Percentiles rank a stretch among this genome's conserved stretches.
phyloP scores from a whole-genome alignment of 2,888 invertebrate species.

The Thymelicus acteon region DNA sequence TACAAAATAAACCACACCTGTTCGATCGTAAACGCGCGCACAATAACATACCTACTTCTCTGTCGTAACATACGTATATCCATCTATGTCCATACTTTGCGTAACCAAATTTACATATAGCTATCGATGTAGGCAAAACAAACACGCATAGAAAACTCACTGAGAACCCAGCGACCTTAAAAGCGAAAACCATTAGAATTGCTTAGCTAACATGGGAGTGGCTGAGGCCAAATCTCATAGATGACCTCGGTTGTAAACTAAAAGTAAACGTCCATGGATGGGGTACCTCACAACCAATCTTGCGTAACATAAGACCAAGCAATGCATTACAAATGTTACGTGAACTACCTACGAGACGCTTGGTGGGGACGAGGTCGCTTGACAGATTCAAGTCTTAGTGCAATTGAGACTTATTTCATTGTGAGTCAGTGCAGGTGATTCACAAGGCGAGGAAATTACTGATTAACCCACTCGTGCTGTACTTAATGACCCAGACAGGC shows the following conservation, averaged over 20 bases:
- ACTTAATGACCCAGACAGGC: slow-evolving; percentile 55
- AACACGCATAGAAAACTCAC: slow-evolving; percentile 17
- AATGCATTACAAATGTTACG: slow-evolving; percentile 52
- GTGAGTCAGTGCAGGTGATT: slow-evolving; percentile 57
- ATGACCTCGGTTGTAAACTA: slow-evolving; percentile 54
- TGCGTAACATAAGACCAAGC: slow-evolving; percentile 54
- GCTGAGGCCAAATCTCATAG: slow-evolving; percentile 54
- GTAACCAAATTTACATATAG: slow-evolving; percentile 33
- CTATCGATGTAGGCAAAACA: slow-evolving; percentile 34
- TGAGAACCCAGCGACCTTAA: slow-evolving; percentile 27
- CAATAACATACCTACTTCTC: slow-evolving; percentile 15
- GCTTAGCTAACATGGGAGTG: slow-evolving; percentile 28
- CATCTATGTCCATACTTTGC: slow-evolving; percentile 21
- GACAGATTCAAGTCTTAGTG: slow-evolving; percentile 55
- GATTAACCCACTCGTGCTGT: slow-evolving; percentile 57
- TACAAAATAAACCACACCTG: slow-evolving; percentile 29
- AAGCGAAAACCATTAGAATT: slow-evolving; percentile 29
- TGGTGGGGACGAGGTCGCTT: slow-evolving; percentile 65
- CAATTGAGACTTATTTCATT: slow-evolving; percentile 53
- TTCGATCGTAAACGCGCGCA: slow-evolving; percentile 19
- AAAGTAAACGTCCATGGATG: slow-evolving; percentile 49
- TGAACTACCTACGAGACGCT: slow-evolving; percentile 10
- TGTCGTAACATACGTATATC: slow-evolving; percentile 20
- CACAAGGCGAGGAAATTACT: slow-evolving; percentile 61
- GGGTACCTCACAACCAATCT: slow-evolving; percentile 48